phyloP scores from a whole-genome alignment of 2,888 invertebrate genomes.

The Thereva nobilitata region DNA sequence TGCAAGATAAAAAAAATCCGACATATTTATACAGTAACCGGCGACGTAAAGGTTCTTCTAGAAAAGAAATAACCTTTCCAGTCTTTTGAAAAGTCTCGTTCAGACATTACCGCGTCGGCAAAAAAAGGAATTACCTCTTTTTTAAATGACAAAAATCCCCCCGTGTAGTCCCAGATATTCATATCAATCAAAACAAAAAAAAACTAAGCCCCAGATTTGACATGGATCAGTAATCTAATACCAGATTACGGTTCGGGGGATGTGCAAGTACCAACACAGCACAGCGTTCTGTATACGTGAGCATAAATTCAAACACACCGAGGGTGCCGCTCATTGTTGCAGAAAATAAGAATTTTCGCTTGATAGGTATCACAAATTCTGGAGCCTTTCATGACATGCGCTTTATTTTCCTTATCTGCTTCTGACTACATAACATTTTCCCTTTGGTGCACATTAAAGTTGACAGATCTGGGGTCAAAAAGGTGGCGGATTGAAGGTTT shows the following conservation, averaged over 20 bases:
- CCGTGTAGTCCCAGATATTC: slow-evolving; percentile 26
- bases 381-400: slow-evolving; percentile 46
- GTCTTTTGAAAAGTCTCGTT: no score
- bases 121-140: no score
- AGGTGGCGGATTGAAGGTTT: slow-evolving; percentile 27
- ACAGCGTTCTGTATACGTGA: slow-evolving; percentile 39
- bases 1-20: no score
- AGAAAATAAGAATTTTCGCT: slow-evolving; percentile 51
- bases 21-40: no score
- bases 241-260: slow-evolving; percentile 56
- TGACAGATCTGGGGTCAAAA: slow-evolving; percentile 27
- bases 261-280: slow-evolving; percentile 23
- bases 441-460: slow-evolving; percentile 32
- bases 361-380: slow-evolving; percentile 47
- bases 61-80: no score
- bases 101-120: no score
- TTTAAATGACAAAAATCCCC: no score
- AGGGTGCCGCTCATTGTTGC: slow-evolving; percentile 51
- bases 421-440: slow-evolving; percentile 34
- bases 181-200: slow-evolving; percentile 42
- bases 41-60: no score
- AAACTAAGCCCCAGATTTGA: slow-evolving; percentile 57
- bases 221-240: slow-evolving; percentile 59
- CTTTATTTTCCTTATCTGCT: slow-evolving; percentile 38
- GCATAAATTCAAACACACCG: slow-evolving; percentile 46